Conservation (phyloP, 37 sponge, comb jelly and placozoan genomes). For the Haliclona indistincta region DNA sequence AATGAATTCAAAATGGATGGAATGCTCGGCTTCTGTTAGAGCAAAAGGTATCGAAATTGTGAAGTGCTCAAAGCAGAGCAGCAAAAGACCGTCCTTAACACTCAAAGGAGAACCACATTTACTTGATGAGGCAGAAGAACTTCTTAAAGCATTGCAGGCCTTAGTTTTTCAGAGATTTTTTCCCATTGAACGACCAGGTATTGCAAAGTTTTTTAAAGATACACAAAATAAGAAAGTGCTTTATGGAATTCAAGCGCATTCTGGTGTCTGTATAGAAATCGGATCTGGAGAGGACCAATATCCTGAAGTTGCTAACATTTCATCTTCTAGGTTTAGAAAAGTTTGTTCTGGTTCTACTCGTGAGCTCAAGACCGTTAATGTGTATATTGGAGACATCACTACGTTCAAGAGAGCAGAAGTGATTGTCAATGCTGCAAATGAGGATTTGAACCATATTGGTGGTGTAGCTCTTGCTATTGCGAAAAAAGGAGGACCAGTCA, state of each 20-base stretch:
- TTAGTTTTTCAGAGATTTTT: neutral
- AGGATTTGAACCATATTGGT: slow-evolving; percentile 55
- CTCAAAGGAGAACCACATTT: neutral
- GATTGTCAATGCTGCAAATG: slow-evolving; percentile 81
- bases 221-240: slow-evolving; percentile 10
- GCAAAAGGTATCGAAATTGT: neutral
- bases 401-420: slow-evolving; percentile 54
- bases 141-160: neutral
- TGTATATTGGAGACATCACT: slow-evolving; percentile 66
- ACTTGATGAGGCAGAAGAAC: neutral
- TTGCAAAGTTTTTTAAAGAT: slow-evolving; percentile 23
- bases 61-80: neutral
- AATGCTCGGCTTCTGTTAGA: neutral
- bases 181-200: slow-evolving; percentile 19
- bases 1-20: slow-evolving; percentile 23
- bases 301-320: neutral
- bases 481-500: slow-evolving; percentile 59
- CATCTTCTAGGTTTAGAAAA: neutral
- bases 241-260: slow-evolving; percentile 19
- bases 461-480: slow-evolving; percentile 60
- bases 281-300: neutral
- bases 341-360: slow-evolving; percentile 12
- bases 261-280: slow-evolving; percentile 35
- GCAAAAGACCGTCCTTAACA: neutral
- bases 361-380: slow-evolving; percentile 15